Evolutionary conservation across 2,113 vertebrate genomes (phyloP), one percentile per base, ranked within the genome.

Genomic region (Piliocolobus tephrosceles): DNA sequence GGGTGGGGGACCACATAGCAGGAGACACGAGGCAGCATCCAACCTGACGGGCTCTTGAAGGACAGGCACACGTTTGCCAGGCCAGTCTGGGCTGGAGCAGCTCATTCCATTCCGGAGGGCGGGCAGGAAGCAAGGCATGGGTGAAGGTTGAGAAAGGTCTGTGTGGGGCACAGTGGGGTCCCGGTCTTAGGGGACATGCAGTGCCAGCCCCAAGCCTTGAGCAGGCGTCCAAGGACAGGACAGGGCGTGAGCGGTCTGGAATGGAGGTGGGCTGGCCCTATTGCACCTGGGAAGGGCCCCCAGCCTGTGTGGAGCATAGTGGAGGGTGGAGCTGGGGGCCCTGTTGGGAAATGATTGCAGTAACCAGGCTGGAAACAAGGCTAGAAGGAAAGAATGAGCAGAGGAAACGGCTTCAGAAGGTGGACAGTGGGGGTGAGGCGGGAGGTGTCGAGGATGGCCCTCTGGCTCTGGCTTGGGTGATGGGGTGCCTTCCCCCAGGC

Each of bases 361-460:
- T 23, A 35, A 85, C 85, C 23, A 72, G 64, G 18, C n/a, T 22
- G 3, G 43, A 93, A 12, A 3, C 2, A 7, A 85, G 58, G 13
- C 45, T 47, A 73, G 68, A 55, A 35, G 18, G 40, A 27, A 80
- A 81, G 23, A 61, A 25, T 13, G 8, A 8, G 35, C 58, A n/a
- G 81, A 85, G 32, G 22, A 13, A 27, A 32, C 1, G 9, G 38
- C 38, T 75, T 90, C 61, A 32, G 47, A 52, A 79, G 18, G 25
- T 23, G 75, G 27, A 35, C 30, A 3, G 3, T 83, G 16, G 13
- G 45, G 9, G 11, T 1, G 8, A 14, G 43, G 11, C 7, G 3
- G 88, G 79, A 16, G 16, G 40, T 12, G 0, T 61, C 20, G 0
- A 16, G 12, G 25, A 38, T 5, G 6, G 61, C 30, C 35, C 68